A percentile compares a stretch with the other conserved stretches of the same genome.
Conservation (phyloP, 2,888 invertebrate species). For the Brenthis hecate region DNA sequence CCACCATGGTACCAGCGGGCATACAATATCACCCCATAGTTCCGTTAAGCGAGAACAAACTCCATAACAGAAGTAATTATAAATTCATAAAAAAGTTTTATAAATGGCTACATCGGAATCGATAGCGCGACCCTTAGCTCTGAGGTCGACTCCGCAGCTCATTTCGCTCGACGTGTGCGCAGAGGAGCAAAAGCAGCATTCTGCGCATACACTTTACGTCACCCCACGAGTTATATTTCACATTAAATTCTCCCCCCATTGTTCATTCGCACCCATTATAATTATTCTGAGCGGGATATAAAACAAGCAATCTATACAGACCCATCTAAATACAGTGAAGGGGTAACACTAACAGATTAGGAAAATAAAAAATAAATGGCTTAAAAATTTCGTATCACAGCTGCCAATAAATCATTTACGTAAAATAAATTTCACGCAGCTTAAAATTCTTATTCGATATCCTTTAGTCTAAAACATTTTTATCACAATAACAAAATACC, state of each 20-base stretch:
- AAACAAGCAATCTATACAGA: conserved; percentile 45
- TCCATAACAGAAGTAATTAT: conserved; percentile 31
- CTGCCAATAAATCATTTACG: neutral
- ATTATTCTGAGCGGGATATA: conserved; percentile 50
- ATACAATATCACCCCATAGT: neutral
- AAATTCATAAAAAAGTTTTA: conserved; percentile 34
- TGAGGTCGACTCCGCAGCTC: conserved; percentile 46
- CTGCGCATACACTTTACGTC: conserved; percentile 56
- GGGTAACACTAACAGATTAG: conserved; percentile 27
- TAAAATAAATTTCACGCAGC: neutral
- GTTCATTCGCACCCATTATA: conserved; percentile 60
- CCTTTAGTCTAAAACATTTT: too few relatives aligned
- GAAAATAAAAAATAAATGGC: conserved; percentile 14
- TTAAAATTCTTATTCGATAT: too few relatives aligned
- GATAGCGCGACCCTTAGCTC: conserved; percentile 52
- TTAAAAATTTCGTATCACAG: neutral
- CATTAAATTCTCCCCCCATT: conserved; percentile 63
- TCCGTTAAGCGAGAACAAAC: conserved; percentile 4
- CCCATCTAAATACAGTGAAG: conserved; percentile 26
- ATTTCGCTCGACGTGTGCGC: conserved; percentile 61
- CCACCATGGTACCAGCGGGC: neutral
- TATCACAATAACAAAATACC: too few relatives aligned
- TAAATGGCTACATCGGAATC: conserved; percentile 44
- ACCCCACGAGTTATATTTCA: conserved; percentile 58
- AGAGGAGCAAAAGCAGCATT: conserved; percentile 48